phyloP scores from a whole-genome alignment of 2,113 vertebrate species.

The Odontesthes bonariensis region DNA sequence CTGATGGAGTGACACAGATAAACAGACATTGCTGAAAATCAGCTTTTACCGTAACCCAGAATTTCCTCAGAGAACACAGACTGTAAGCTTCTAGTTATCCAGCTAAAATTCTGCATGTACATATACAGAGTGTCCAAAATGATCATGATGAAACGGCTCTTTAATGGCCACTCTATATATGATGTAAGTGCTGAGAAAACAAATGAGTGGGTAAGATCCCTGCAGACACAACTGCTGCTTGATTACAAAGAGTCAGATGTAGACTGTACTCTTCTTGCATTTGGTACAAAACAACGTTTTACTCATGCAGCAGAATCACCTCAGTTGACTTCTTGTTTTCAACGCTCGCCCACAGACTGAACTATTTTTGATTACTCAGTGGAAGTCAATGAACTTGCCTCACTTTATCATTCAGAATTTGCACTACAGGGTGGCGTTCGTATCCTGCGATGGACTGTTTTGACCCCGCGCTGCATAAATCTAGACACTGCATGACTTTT shows the following conservation, averaged over 20 bases:
- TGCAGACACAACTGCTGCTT: slow-evolving; percentile 8
- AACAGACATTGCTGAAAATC: no score
- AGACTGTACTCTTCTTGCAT: not conserved
- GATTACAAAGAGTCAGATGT: not conserved
- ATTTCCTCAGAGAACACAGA: not conserved
- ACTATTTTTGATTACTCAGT: slow-evolving; percentile 25
- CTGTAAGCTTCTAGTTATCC: not conserved
- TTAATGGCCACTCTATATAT: slow-evolving; percentile 4
- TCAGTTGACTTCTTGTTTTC: slow-evolving; percentile 18
- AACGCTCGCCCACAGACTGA: slow-evolving; percentile 25
- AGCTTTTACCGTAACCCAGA: not conserved
- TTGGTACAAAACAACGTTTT: slow-evolving; percentile 19
- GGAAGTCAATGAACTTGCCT: slow-evolving; percentile 18
- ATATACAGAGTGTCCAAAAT: not conserved
- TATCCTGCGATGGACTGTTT: not conserved
- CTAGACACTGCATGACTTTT: slow-evolving; percentile 2
- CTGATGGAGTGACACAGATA: not conserved
- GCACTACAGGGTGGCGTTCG: slow-evolving; percentile 14
- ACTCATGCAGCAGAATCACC: slow-evolving; percentile 24
- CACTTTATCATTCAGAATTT: not conserved
- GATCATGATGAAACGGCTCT: not conserved
- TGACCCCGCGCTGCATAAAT: slow-evolving; percentile 9
- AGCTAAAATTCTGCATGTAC: not conserved
- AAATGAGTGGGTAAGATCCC: not conserved
- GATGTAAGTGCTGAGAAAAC: not conserved